Evolutionary conservation across 2,888 invertebrate species (phyloP), one percentile per base, ranked within the genome.

Genomic region (Pogonocherus hispidulus): DNA sequence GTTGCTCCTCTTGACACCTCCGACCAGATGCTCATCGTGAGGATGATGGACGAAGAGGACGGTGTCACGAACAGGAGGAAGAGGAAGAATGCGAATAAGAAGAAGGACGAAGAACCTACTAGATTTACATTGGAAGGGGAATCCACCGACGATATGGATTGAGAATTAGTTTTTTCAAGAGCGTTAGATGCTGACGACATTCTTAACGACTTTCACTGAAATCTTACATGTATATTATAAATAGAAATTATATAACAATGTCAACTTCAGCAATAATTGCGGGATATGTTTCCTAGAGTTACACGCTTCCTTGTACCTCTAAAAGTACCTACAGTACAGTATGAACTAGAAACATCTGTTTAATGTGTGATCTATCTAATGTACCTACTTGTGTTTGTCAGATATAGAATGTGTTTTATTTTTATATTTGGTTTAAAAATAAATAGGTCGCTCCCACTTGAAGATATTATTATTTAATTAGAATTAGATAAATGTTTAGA

Each of bases 11-110:
- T 97, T 54, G 94, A 97, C 86, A 95, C 96, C 46, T 95, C 95
- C 5, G 97, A 98, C 88, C 97, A 97, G 85, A 92, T 92, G 1
- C 89, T 93, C 75, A 95, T 97, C 72, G 87, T 97, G 14, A 90
- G 94, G 54, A 97, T 98, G 96, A 98, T 98, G 98, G 98, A 98
- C 82, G 94, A 96, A 73, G 90, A 92, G 3, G 94, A 97, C 79
- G 97, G 97, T 0, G 96, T 96, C 4, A 86, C 91, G 11, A 95
- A 97, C 85, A 89, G 92, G 47, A 86, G 87, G 18, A 89, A 88
- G 76, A 86, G 86, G 70, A 88, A 88, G 76, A 79, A 80, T 5
- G 78, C 82, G 11, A 86, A 85, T 86, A 85, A 69, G 78, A 77
- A n/a, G 80, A 81, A 2, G 77, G 78, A 46, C 79, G 80, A 3